Percentiles rank a stretch among this genome's conserved stretches.
phyloP scores from a whole-genome alignment of 2,888 invertebrate genomes.

The Acholoe squamosa region DNA sequence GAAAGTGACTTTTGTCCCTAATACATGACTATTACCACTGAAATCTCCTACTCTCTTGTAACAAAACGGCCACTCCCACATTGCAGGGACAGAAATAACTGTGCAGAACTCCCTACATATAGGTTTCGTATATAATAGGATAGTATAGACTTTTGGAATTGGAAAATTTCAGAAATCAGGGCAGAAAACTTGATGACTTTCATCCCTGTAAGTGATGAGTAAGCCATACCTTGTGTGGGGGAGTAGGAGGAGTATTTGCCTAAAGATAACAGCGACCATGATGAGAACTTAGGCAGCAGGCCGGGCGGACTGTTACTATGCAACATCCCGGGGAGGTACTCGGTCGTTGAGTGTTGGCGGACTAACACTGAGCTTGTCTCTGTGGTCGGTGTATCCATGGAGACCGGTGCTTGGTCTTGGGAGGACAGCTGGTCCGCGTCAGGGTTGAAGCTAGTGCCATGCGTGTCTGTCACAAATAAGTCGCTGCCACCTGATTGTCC shows the following conservation, averaged over 20 bases:
- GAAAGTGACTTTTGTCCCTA: too few species aligned
- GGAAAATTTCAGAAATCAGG: too few species aligned
- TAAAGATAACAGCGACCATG: conserved; percentile 94
- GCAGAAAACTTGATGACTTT: too few species aligned
- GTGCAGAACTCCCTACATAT: too few species aligned
- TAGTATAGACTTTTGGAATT: too few species aligned
- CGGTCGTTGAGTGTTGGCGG: conserved; percentile 87
- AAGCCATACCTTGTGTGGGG: conserved; percentile 85
- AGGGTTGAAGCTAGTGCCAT: conserved; percentile 71
- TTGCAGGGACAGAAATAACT: too few species aligned
- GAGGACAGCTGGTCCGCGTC: conserved; percentile 66
- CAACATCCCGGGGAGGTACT: conserved; percentile 95
- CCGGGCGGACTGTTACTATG: conserved; percentile 90
- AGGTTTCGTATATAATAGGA: too few species aligned
- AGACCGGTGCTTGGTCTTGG: conserved; percentile 12
- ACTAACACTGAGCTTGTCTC: conserved; percentile 2
- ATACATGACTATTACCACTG: too few species aligned
- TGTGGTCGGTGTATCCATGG: conserved; percentile 15
- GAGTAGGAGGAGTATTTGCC: conserved; percentile 95
- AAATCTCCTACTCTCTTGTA: too few species aligned
- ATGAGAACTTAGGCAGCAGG: conserved; percentile 92
- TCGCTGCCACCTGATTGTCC: conserved; percentile 77
- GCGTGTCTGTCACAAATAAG: conserved; percentile 67
- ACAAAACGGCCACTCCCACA: too few species aligned
- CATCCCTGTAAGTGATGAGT: too few species aligned